phyloP scores from a whole-genome alignment of 2,888 invertebrate species.

The Luffia ferchaultella region DNA sequence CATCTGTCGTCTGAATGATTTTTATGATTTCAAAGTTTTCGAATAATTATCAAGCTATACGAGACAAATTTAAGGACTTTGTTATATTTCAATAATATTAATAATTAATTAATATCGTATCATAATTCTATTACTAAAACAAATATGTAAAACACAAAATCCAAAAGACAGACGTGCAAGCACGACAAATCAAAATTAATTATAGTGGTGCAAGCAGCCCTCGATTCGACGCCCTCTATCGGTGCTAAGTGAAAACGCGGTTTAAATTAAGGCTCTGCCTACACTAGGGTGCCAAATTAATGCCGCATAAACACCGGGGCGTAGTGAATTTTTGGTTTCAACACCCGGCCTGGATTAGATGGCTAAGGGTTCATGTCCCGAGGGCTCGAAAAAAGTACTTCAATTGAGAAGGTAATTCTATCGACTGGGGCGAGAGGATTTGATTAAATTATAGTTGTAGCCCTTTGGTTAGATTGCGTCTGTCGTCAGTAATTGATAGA shows the following conservation, averaged over 20 bases:
- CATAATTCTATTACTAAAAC: too few species aligned
- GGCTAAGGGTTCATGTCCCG: conserved; percentile 26
- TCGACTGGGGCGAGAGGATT: conserved; percentile 35
- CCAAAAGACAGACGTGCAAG: background rate
- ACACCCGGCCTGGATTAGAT: conserved; percentile 28
- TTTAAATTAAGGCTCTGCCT: conserved; percentile 38
- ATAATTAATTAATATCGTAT: too few species aligned
- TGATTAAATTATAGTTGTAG: conserved; percentile 45
- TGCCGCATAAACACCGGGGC: conserved; percentile 49
- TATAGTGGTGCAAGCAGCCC: background rate
- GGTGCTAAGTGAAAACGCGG: conserved; percentile 45
- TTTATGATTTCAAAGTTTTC: too few species aligned
- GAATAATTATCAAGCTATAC: too few species aligned
- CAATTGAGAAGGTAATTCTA: conserved; percentile 33
- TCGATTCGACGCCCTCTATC: conserved; percentile 14
- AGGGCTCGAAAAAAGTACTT: conserved; percentile 44
- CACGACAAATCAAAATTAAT: background rate
- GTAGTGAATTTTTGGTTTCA: conserved; percentile 20
- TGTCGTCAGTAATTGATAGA: conserved; percentile 60
- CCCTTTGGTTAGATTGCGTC: conserved; percentile 32
- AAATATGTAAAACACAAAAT: background rate
- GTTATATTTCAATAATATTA: too few species aligned
- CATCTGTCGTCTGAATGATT: too few species aligned
- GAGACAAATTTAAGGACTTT: too few species aligned
- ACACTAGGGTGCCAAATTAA: conserved; percentile 15